Evolutionary conservation across 1,140 invertebrate species (phyloP), one percentile per base, ranked within the genome.

Genomic region (Atta texana): DNA sequence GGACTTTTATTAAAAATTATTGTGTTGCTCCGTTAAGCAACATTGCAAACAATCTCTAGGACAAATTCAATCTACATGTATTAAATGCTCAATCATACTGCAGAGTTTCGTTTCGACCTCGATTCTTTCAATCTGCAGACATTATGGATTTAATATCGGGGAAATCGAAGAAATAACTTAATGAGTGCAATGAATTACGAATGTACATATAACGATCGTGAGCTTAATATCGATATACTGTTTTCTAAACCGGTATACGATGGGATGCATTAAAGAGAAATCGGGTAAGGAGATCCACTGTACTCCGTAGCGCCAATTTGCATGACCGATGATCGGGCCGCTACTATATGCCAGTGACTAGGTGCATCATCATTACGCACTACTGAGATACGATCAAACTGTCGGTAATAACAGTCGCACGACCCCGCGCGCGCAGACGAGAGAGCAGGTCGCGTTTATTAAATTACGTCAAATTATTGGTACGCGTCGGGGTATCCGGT

Each of bases 381-480:
- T 85, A 78, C 80, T 77, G 86, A 91, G 91, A 91, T 93, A 92
- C 91, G 93, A 92, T 93, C 92, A 93, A 93, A 93, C 92, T 93
- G 89, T 92, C 92, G 71, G 89, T 92, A 93, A 93, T 93, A 92
- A 93, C 92, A 93, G 89, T 88, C 92, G 82, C 87, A 86, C 85
- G 91, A 89, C 81, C 90, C 84, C 75, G 88, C 87, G 82, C 88
- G 78, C 88, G 86, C 84, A 90, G 86, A 90, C 90, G 87, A 76
- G 90, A 81, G 80, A 51, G 88, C 88, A 87, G 90, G 88, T 92
- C 89, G 92, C 92, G 91, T 92, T 93, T 93, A 93, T 93, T 93
- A 93, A 93, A 93, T 93, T 93, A 93, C 92, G 92, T 93, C 90
- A 93, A 93, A 92, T 93, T 92, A 93, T 93, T 93, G 92, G 90